These are phyloP conservation scores for Ariolimax columbianus DNA, from an alignment of 2,888 invertebrate species.

Conservation along the genomic window DNA sequence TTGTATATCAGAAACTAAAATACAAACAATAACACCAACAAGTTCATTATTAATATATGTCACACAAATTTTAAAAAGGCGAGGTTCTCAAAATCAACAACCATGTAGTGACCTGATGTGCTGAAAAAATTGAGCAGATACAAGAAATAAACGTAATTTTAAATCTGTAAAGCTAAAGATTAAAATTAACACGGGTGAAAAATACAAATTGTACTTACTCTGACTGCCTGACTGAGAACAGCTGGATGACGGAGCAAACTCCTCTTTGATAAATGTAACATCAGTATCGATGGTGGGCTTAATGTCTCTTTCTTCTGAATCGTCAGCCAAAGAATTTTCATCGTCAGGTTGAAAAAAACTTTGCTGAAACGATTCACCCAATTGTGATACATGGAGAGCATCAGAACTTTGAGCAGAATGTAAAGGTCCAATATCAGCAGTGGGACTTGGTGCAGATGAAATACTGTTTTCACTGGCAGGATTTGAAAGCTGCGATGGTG, in stretches of 20 bases:
- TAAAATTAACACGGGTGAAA: no score
- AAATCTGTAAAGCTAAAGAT: background rate
- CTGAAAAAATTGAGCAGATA: background rate
- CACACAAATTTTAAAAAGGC: no score
- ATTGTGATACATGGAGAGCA: conserved; percentile 3
- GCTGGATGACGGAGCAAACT: conserved; percentile 47
- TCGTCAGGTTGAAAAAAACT: conserved; percentile 38
- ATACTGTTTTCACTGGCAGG: conserved; percentile 44
- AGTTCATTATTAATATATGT: no score
- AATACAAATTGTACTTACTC: conserved; percentile 6
- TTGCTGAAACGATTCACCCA: conserved; percentile 42
- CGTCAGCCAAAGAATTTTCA: conserved; percentile 42
- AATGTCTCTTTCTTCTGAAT: conserved; percentile 45
- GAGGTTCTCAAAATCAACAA: no score
- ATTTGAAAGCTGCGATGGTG: conserved; percentile 33
- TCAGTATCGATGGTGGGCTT: conserved; percentile 50
- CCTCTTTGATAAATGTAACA: conserved; percentile 52
- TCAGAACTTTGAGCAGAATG: conserved; percentile 26
- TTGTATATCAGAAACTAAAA: no score
- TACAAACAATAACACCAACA: no score
- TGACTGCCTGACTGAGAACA: conserved; percentile 45
- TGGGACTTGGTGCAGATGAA: conserved; percentile 43
- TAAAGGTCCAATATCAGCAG: conserved; percentile 34
- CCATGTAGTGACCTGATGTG: no score
- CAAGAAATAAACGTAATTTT: background rate